Evolutionary conservation across 2,888 invertebrate species (phyloP), one percentile per base, ranked within the genome.

Genomic region (Mayetiola destructor): DNA sequence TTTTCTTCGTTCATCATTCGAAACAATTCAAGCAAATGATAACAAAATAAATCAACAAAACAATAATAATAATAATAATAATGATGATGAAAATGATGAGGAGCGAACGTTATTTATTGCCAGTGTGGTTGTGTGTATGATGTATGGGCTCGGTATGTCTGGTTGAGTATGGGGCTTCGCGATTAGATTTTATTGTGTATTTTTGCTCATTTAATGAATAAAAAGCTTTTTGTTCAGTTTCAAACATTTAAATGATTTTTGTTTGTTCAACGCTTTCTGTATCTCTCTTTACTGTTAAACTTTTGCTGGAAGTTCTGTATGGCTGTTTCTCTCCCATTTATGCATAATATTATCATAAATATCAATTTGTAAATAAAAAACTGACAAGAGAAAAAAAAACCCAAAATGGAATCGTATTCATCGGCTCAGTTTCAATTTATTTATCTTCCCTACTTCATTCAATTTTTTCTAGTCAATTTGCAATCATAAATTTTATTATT

Each of bases 311-410:
- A 14, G 37, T n/a, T 37, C n/a, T 6, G 5, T 16, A n/a, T 5
- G n/a, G 27, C n/a, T 32, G 32, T 32, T 18, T 39, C 39, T 27
- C 48, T 27, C 27, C 27, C 27, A 27, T 48, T 23, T n/a, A n/a
- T 16, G 16, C 48, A 48, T 27, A 23, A 48, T 27, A 48, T n/a
- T n/a, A 48, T n/a, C 27, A 48, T 48, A 23, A 48, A 48, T 48
- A 48, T 48, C 48, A 48, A 48, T 48, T 48, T 48, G 48, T 48
- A 9, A 48, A 48, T 27, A 27, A 48, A 27, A 14, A 48, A 48
- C 48, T 48, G 48, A 48, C 23, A 48, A 48, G 23, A 42, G 2
- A 42, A 3, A 10, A 12, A 42, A 12, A 36, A 5, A n/a, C 12
- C 16, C 16, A 39, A 39, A 39, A n/a, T 12, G 20, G 6, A 14